Evolutionary conservation across 2,888 invertebrate species (phyloP).

Genomic region (Chymomyza fuscimana): DNA sequence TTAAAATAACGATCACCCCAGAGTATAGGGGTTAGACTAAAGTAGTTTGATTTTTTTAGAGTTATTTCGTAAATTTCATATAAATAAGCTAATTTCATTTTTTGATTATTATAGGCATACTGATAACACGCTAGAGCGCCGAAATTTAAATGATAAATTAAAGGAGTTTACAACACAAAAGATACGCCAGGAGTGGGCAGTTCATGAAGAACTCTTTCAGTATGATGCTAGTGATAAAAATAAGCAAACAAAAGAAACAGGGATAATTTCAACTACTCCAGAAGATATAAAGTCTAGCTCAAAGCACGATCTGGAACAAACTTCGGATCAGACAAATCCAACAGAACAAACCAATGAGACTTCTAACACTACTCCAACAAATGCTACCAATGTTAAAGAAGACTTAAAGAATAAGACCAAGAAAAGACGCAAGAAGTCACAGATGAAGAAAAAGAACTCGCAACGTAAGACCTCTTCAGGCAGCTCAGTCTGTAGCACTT

Average conservation of each 20-base stretch:
- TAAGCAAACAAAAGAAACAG: constrained; percentile 45
- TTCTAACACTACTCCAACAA: constrained; percentile 16
- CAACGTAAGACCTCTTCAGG: constrained; percentile 85
- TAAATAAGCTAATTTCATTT: neutral
- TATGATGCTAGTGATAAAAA: constrained; percentile 66
- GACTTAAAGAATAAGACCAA: constrained; percentile 84
- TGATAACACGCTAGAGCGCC: constrained; percentile 80
- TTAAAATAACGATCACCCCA: too few relatives aligned
- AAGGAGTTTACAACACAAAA: constrained; percentile 79
- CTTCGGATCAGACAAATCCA: constrained; percentile 4
- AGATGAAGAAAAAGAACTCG: constrained; percentile 89
- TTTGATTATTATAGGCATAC: constrained; percentile 81
- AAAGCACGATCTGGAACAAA: constrained; percentile 25
- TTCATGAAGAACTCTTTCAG: constrained; percentile 79
- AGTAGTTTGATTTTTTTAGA: constrained; percentile 1
- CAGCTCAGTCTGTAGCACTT: constrained; percentile 77
- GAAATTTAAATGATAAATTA: constrained; percentile 72
- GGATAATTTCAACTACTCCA: neutral
- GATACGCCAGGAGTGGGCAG: constrained; percentile 80
- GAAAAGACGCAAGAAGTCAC: constrained; percentile 88
- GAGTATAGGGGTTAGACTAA: neutral
- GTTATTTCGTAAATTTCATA: neutral
- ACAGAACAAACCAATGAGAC: neutral
- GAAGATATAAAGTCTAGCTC: neutral
- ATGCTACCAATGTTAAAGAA: constrained; percentile 79